A percentile compares a stretch with the other conserved stretches of the same genome.
Evolutionary conservation across 1,140 invertebrate genomes (phyloP).

Genomic region (Penaeus indicus): DNA sequence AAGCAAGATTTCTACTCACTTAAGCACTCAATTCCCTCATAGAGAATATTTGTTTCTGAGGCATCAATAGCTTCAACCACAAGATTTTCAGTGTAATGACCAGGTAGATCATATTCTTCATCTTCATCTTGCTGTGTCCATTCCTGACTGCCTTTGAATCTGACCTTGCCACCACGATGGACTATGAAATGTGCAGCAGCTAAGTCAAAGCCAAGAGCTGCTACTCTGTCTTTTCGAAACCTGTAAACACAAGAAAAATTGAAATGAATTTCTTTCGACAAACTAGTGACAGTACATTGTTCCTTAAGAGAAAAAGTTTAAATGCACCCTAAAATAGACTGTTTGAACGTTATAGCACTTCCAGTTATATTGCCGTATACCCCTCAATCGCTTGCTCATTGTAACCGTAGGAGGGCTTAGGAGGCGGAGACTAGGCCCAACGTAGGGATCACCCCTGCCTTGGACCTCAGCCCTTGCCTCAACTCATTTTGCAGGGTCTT

Average conservation of each 20-base stretch:
- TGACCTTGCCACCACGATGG: slow-evolving; percentile 78
- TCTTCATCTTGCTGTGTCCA: slow-evolving; percentile 71
- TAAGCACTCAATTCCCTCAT: slow-evolving; percentile 81
- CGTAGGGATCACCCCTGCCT: no score
- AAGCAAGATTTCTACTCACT: slow-evolving; percentile 69
- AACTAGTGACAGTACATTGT: no score
- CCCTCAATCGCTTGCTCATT: no score
- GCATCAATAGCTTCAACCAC: slow-evolving; percentile 80
- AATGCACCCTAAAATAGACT: no score
- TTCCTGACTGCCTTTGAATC: slow-evolving; percentile 74
- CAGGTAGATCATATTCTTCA: slow-evolving; percentile 73
- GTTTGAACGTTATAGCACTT: no score
- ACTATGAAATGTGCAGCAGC: slow-evolving; percentile 82
- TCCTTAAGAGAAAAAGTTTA: no score
- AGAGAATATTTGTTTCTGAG: slow-evolving; percentile 75
- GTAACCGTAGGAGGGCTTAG: no score
- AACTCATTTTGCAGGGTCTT: no score
- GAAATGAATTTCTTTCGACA: no score
- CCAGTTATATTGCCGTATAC: no score
- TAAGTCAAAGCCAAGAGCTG: slow-evolving; percentile 77
- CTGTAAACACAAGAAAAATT: slow-evolving; percentile 67
- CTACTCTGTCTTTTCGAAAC: slow-evolving; percentile 70
- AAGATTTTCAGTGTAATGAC: slow-evolving; percentile 72
- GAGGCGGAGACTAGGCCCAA: no score
- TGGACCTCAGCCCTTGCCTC: no score